Evolutionary conservation across 2,113 vertebrate species (phyloP).

Genomic region (Echinops telfairi): DNA sequence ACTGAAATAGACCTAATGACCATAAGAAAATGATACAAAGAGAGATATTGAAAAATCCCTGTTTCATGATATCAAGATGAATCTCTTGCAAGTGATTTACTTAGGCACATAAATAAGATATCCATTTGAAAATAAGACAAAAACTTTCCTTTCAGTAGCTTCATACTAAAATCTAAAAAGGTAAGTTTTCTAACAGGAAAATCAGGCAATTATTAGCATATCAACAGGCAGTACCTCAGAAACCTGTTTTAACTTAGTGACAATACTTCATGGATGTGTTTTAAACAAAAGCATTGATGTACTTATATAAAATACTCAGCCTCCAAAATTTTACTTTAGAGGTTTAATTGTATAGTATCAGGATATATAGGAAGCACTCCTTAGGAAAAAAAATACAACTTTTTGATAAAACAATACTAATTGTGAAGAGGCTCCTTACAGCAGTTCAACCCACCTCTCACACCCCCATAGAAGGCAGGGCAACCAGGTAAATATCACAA

Average conservation of each 20-base stretch:
- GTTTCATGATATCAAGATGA: constrained; percentile 90
- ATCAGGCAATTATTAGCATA: not conserved
- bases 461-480: not conserved
- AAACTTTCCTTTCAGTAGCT: not conserved
- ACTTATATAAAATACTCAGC: not conserved
- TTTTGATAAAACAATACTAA: not conserved
- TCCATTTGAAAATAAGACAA: not conserved
- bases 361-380: not conserved
- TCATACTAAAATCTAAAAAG: constrained; percentile 32
- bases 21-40: constrained; percentile 87
- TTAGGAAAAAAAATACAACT: not conserved
- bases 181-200: not conserved
- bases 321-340: not conserved
- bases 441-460: not conserved
- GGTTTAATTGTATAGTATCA: not conserved
- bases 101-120: no score
- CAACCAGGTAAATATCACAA: not conserved
- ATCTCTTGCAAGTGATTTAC: not conserved
- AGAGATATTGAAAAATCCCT: constrained; percentile 89
- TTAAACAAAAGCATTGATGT: not conserved
- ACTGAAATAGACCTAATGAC: constrained; percentile 90
- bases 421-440: not conserved
- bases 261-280: not conserved
- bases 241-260: not conserved
- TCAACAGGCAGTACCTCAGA: not conserved